Conservation (phyloP, 1,140 invertebrate species). For the Galendromus occidentalis region DNA sequence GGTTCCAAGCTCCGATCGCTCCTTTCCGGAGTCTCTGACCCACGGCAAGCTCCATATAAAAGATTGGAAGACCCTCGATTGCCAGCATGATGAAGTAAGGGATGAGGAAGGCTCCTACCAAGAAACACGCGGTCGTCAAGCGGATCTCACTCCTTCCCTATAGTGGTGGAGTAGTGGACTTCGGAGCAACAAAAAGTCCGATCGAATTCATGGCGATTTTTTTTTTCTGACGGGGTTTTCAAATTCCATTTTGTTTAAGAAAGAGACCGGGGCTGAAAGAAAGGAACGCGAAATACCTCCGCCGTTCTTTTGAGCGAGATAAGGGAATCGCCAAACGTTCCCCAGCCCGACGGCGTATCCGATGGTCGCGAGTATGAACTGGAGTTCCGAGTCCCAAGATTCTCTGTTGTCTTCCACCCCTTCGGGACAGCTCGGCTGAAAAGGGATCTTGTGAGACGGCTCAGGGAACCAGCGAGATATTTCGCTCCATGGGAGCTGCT, state of each 20-base stretch:
- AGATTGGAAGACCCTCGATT: slow-evolving; percentile 80
- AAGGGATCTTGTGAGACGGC: slow-evolving; percentile 34
- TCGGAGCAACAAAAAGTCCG: no score
- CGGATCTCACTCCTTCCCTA: no score
- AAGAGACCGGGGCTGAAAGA: no score
- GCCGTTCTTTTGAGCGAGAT: slow-evolving; percentile 68
- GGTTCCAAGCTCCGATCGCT: slow-evolving; percentile 84
- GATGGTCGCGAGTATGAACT: slow-evolving; percentile 69
- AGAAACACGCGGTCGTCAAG: no score
- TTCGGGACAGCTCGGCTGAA: slow-evolving; percentile 27
- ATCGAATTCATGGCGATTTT: no score
- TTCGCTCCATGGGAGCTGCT: slow-evolving; percentile 32
- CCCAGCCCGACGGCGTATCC: slow-evolving; percentile 53
- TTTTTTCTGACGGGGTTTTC: no score
- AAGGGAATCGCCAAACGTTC: slow-evolving; percentile 23
- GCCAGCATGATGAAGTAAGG: slow-evolving; percentile 81
- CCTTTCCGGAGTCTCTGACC: slow-evolving; percentile 75
- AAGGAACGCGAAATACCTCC: slow-evolving; percentile 36
- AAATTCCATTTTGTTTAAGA: no score
- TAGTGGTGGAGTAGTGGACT: no score
- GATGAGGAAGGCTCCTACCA: slow-evolving; percentile 62
- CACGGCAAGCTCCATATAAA: slow-evolving; percentile 77
- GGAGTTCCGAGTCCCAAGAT: slow-evolving; percentile 79
- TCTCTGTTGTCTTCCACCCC: slow-evolving; percentile 51
- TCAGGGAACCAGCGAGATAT: slow-evolving; percentile 43